phyloP scores from a whole-genome alignment of 1,140 invertebrate genomes.

The Halyomorpha halys region DNA sequence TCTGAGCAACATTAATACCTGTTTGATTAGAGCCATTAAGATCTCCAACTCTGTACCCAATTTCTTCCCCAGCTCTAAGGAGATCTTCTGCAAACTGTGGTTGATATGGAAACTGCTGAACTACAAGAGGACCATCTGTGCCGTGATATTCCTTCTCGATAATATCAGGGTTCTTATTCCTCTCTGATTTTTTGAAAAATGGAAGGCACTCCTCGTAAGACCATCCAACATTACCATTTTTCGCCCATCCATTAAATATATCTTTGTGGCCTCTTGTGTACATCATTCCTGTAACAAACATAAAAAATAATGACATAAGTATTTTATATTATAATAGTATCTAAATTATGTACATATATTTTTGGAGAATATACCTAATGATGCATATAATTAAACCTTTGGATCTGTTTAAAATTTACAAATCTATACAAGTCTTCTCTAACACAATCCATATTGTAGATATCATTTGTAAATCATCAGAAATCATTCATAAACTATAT shows the following conservation, averaged over 20 bases:
- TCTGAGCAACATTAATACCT: slow-evolving; percentile 40
- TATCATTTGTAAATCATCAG: too few relatives aligned
- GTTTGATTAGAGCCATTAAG: slow-evolving; percentile 41
- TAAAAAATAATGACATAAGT: too few relatives aligned
- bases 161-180: slow-evolving; percentile 37
- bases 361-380: too few relatives aligned
- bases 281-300: slow-evolving; percentile 46
- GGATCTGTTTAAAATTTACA: too few relatives aligned
- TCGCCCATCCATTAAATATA: slow-evolving; percentile 59
- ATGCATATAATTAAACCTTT: too few relatives aligned
- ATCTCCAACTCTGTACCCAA: slow-evolving; percentile 41
- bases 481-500: too few relatives aligned
- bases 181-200: slow-evolving; percentile 49
- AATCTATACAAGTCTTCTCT: too few relatives aligned
- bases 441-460: too few relatives aligned
- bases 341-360: too few relatives aligned
- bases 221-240: slow-evolving; percentile 51
- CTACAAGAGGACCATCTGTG: slow-evolving; percentile 46
- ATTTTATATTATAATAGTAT: too few relatives aligned
- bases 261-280: slow-evolving; percentile 52
- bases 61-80: slow-evolving; percentile 47
- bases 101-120: slow-evolving; percentile 43
- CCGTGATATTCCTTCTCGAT: slow-evolving; percentile 42
- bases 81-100: slow-evolving; percentile 44
- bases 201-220: slow-evolving; percentile 48